A percentile compares a stretch with the other conserved stretches of the same genome.
Conservation (phyloP, 2,113 vertebrate species). For the Syrmaticus mikado region DNA sequence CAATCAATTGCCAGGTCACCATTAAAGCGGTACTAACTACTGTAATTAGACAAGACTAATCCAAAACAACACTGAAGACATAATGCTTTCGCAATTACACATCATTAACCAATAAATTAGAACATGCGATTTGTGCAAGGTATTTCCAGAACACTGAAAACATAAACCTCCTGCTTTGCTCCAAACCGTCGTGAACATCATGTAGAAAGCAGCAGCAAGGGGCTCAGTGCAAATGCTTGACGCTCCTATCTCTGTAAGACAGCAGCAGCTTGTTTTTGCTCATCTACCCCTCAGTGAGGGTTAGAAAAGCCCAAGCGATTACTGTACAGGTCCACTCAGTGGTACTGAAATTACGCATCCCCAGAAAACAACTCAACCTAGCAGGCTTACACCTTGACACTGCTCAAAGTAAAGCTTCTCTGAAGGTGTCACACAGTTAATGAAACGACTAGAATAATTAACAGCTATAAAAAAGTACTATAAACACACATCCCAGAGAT, state of each 20-base stretch:
- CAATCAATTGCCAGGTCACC: not conserved
- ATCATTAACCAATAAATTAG: slow-evolving; percentile 39
- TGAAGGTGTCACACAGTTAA: not conserved
- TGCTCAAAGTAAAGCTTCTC: not conserved
- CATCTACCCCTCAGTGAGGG: not conserved
- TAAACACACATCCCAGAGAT: slow-evolving; percentile 23
- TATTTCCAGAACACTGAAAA: slow-evolving; percentile 36
- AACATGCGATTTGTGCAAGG: slow-evolving; percentile 50
- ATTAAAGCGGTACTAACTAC: slow-evolving; percentile 41
- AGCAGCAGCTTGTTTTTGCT: not conserved
- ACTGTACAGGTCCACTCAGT: not conserved
- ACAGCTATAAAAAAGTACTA: not conserved
- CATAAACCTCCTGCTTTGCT: not conserved
- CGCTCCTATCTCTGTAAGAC: not conserved
- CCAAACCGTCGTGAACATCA: not conserved
- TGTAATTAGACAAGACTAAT: slow-evolving; percentile 14
- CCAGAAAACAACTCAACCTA: not conserved
- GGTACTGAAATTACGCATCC: not conserved
- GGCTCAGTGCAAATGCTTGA: not conserved
- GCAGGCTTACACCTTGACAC: not conserved
- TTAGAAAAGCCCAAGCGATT: not conserved
- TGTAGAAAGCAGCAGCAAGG: not conserved
- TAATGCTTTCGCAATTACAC: slow-evolving; percentile 56
- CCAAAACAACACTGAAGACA: slow-evolving; percentile 53
- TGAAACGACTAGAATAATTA: slow-evolving; percentile 39